phyloP scores from a whole-genome alignment of 2,888 invertebrate species.

The Sinopyrophorus schimmeli region DNA sequence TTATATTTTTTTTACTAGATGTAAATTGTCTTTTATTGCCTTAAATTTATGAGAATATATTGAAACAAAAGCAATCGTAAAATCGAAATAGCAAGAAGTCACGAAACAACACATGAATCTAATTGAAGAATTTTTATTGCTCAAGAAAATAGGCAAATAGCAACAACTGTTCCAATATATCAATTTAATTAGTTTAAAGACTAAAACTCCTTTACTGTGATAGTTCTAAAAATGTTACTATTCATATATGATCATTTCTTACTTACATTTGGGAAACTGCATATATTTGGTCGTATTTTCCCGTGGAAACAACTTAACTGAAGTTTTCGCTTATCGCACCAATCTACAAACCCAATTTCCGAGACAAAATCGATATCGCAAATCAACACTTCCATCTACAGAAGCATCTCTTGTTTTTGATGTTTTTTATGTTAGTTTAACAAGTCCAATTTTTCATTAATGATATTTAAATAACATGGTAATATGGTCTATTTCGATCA shows the following conservation, averaged over 20 bases:
- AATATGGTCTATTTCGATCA: no score
- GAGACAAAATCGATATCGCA: slow-evolving; percentile 51
- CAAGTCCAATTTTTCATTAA: no score
- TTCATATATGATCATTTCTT: slow-evolving; percentile 26
- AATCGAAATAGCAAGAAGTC: slow-evolving; percentile 12
- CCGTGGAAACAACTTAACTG: slow-evolving; percentile 35
- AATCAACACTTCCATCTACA: slow-evolving; percentile 47
- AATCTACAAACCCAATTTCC: slow-evolving; percentile 55
- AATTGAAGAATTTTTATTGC: slow-evolving; percentile 15
- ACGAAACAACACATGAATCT: slow-evolving; percentile 11
- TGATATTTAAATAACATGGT: no score
- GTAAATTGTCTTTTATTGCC: slow-evolving; percentile 18
- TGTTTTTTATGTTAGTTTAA: no score
- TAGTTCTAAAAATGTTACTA: slow-evolving; percentile 17
- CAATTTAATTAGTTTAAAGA: slow-evolving; percentile 8
- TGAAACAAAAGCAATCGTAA: slow-evolving; percentile 19
- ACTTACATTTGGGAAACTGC: slow-evolving; percentile 37
- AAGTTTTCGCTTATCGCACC: slow-evolving; percentile 40
- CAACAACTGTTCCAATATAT: slow-evolving; percentile 18
- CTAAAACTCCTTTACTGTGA: neutral
- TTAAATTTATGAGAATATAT: slow-evolving; percentile 12
- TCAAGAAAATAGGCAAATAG: slow-evolving; percentile 3
- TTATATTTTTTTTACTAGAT: no score
- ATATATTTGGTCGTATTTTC: slow-evolving; percentile 38
- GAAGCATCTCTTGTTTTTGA: slow-evolving; percentile 30